A percentile compares a stretch with the other conserved stretches of the same genome.
These are phyloP conservation scores for Megaustenia siamemsis DNA, from an alignment of 2,888 invertebrate genomes.

Conservation along the genomic window DNA sequence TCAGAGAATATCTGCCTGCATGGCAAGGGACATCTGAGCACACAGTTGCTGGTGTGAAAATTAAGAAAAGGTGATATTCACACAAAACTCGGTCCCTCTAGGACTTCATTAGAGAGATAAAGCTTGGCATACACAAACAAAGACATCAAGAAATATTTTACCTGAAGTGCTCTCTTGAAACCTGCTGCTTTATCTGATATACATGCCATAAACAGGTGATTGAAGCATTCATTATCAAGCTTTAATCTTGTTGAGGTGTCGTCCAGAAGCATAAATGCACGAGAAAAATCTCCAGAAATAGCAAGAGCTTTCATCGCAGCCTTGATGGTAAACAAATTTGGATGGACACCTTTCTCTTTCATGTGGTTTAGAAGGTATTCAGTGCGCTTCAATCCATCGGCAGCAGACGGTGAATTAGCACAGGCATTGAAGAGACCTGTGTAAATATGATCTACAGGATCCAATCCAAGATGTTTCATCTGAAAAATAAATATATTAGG, in stretches of 20 bases:
- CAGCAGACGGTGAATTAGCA: slow-evolving; percentile 86
- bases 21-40: too few species aligned
- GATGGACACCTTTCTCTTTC: slow-evolving; percentile 84
- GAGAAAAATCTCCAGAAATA: slow-evolving; percentile 87
- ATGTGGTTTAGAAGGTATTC: slow-evolving; percentile 85
- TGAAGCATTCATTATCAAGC: slow-evolving; percentile 86
- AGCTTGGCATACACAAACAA: too few species aligned
- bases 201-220: slow-evolving; percentile 91
- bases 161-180: slow-evolving; percentile 88
- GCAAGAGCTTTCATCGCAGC: slow-evolving; percentile 95
- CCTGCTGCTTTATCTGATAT: slow-evolving; percentile 89
- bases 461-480: slow-evolving; percentile 88
- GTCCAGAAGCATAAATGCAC: slow-evolving; percentile 90
- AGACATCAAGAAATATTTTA: too few species aligned
- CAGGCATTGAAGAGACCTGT: slow-evolving; percentile 94
- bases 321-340: slow-evolving; percentile 90
- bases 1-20: too few species aligned
- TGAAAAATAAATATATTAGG: slow-evolving; percentile 70
- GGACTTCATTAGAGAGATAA: too few species aligned
- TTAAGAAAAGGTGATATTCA: too few species aligned
- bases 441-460: slow-evolving; percentile 87
- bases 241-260: slow-evolving; percentile 84
- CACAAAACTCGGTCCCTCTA: too few species aligned
- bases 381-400: slow-evolving; percentile 87
- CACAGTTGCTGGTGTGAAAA: too few species aligned